A percentile compares a stretch with the other conserved stretches of the same genome.
Evolutionary conservation across 1,140 invertebrate genomes (phyloP).

Genomic region (Agraylea sexmaculata): DNA sequence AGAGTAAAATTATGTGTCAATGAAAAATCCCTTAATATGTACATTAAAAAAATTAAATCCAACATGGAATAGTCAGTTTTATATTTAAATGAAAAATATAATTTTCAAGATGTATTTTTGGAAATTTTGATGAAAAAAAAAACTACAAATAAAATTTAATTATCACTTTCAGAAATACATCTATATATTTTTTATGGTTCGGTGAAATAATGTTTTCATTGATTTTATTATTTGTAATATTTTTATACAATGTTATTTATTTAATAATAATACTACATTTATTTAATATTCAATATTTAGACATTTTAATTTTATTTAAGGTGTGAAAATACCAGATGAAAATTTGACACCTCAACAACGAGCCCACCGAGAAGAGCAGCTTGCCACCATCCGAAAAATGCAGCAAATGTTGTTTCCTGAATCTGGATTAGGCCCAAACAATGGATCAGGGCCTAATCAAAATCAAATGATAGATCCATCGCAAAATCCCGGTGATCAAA

Average conservation of each 20-base stretch:
- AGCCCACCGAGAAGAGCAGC: constrained; percentile 82
- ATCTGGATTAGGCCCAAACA: constrained; percentile 38
- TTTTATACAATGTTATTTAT: neutral
- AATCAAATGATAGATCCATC: constrained; percentile 24
- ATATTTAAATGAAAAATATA: too few relatives aligned
- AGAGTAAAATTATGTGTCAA: too few relatives aligned
- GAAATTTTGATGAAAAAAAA: too few relatives aligned
- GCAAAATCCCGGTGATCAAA: constrained; percentile 19
- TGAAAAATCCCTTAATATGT: too few relatives aligned
- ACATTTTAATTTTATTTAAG: constrained; percentile 31
- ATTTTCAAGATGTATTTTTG: too few relatives aligned
- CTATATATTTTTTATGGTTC: constrained; percentile 2
- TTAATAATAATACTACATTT: neutral
- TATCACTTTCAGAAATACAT: too few relatives aligned
- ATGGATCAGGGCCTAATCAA: constrained; percentile 26
- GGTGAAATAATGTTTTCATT: constrained; percentile 2
- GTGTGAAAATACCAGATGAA: constrained; percentile 89
- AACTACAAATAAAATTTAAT: too few relatives aligned
- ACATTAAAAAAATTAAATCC: too few relatives aligned
- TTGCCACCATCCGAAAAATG: constrained; percentile 86
- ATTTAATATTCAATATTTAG: neutral
- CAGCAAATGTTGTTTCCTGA: constrained; percentile 85
- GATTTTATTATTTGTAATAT: constrained; percentile 2
- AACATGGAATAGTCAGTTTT: too few relatives aligned
- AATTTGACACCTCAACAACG: constrained; percentile 92